Percentiles rank a stretch among this genome's conserved stretches.
Conservation (phyloP, 2,888 invertebrate species). For the Spodoptera picta region DNA sequence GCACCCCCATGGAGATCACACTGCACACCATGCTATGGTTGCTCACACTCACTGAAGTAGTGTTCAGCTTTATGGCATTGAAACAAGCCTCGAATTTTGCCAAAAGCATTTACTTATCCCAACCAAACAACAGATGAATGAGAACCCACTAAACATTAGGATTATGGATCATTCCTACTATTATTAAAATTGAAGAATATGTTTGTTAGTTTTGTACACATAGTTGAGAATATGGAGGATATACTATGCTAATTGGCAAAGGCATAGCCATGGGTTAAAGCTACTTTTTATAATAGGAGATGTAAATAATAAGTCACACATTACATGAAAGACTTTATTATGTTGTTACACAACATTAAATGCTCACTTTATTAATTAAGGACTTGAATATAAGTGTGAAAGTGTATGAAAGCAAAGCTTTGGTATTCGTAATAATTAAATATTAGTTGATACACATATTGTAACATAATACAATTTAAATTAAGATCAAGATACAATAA, state of each 20-base stretch:
- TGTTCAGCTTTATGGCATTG: conserved; percentile 91
- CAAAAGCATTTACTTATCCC: conserved; percentile 78
- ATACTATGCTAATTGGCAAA: too few relatives aligned
- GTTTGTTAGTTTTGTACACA: too few relatives aligned
- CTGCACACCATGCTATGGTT: conserved; percentile 90
- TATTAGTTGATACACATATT: conserved; percentile 34
- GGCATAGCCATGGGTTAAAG: too few relatives aligned
- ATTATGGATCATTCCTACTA: too few relatives aligned
- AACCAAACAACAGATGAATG: conserved; percentile 50
- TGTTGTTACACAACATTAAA: conserved; percentile 69
- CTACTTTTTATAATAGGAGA: background rate
- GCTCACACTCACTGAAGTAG: conserved; percentile 88
- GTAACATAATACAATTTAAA: conserved; percentile 48
- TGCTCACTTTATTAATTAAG: conserved; percentile 50
- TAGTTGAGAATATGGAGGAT: too few relatives aligned
- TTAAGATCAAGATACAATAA: conserved; percentile 21
- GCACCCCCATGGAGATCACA: conserved; percentile 90
- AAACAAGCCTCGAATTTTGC: conserved; percentile 90
- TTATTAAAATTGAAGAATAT: too few relatives aligned
- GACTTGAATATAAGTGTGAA: conserved; percentile 49
- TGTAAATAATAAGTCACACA: conserved; percentile 26
- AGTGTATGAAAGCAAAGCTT: conserved; percentile 61
- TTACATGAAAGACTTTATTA: conserved; percentile 61
- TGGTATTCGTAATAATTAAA: conserved; percentile 47
- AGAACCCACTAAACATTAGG: too few relatives aligned